phyloP scores from a whole-genome alignment of 2,888 invertebrate species.

The Pseudolycoriella hygida region DNA sequence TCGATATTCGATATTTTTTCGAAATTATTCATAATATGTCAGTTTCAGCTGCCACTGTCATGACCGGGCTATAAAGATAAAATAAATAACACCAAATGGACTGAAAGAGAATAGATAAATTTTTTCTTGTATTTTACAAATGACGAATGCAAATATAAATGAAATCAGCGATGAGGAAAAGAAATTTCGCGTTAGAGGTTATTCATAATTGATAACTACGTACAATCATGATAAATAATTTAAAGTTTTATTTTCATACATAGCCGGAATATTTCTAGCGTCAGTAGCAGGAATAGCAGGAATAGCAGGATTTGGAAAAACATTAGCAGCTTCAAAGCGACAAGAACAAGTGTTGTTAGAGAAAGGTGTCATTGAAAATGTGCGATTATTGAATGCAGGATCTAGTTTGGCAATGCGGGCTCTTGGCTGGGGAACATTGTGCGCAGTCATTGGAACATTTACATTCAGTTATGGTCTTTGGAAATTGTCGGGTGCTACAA shows the following conservation, averaged over 20 bases:
- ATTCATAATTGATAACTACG: not conserved
- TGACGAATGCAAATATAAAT: not conserved
- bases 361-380: slow-evolving; percentile 45
- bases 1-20: no score
- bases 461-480: slow-evolving; percentile 66
- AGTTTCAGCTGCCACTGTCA: no score
- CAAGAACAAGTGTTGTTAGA: slow-evolving; percentile 62
- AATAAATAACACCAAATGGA: no score
- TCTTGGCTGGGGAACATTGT: slow-evolving; percentile 72
- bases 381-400: slow-evolving; percentile 56
- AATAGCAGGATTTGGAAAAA: slow-evolving; percentile 62
- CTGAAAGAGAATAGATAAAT: no score
- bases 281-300: slow-evolving; percentile 49
- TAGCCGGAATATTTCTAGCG: slow-evolving; percentile 25
- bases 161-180: not conserved
- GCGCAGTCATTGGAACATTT: slow-evolving; percentile 72
- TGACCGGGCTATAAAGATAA: no score
- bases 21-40: no score
- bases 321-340: slow-evolving; percentile 59
- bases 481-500: slow-evolving; percentile 73
- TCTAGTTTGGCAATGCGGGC: slow-evolving; percentile 65
- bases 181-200: not conserved
- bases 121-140: not conserved
- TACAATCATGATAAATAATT: not conserved
- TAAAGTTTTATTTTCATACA: not conserved